Base-by-base conservation (phyloP, 2,113 vertebrate species). In the Corythoichthys intestinalis region DNA sequence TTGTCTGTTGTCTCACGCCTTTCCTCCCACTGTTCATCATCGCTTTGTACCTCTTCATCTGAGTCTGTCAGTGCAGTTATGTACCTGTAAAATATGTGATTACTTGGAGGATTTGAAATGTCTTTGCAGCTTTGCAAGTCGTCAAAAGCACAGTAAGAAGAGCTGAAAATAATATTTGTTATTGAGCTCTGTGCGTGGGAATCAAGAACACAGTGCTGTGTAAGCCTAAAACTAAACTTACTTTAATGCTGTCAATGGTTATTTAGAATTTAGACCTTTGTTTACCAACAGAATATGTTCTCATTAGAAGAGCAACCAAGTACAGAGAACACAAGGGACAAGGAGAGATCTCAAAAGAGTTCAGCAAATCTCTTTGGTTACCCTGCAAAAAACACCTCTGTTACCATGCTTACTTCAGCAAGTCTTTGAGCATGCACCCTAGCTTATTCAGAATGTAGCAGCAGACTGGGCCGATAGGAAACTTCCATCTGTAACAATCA, bases 1-100 rank as follows among this genome's bases (percentile, higher is more conserved):
- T 90, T 87, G 70, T 93, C 87, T 46, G 76, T 54, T 39, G 75
- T 73, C 60, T 67, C 73, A 59, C 67, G 77, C 39, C 82, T 79
- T 49, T 81, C 74, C 6, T 52, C 66, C 2, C 58, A 44, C 47
- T 66, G 62, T 17, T 86, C 86, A 82, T 72, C 70, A 82, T 89
- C 92, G 47, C 92, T 93, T 0, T 80, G 85, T 39, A 91, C 90
- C 72, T 92, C 94, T 80, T 97, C 96, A 12, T 93, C 92, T n/a
- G 95, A 95, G 81, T 98, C 96, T 0, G 95, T 98, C 78, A 96
- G 88, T 70, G 96, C 96, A 0, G 97, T 99, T 59, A 97, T 92
- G 70, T 99, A 98, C 83, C 97, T 99, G 86, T 73, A 77, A 93
- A 44, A 44, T 44, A 44, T 44, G 41, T 44, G 41, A 44, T 44